These are phyloP conservation scores for Corydoras maculifer DNA, from an alignment of 2,113 vertebrate genomes.

Conservation along the genomic window DNA sequence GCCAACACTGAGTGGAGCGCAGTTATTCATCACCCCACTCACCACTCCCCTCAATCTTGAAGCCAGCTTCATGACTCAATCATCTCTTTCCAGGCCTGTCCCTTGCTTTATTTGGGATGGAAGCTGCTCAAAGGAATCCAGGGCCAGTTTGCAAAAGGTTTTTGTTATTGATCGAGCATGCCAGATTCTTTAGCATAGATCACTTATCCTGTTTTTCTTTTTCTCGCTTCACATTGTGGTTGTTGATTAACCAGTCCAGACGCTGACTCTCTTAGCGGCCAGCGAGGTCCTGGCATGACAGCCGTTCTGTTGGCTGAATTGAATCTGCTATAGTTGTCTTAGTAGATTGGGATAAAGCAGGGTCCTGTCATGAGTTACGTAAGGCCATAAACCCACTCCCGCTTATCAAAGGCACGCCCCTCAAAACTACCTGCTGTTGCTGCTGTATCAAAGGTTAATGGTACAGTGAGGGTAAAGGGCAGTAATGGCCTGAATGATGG, in stretches of 20 bases:
- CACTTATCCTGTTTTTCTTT: slow-evolving; percentile 21
- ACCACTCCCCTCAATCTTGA: slow-evolving; percentile 8
- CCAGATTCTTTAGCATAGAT: slow-evolving; percentile 24
- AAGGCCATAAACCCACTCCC: slow-evolving; percentile 21
- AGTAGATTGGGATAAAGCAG: slow-evolving; percentile 11
- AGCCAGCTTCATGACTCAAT: slow-evolving; percentile 36
- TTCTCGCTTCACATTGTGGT: slow-evolving; percentile 9
- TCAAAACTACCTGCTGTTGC: slow-evolving; percentile 25
- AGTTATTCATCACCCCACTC: slow-evolving; percentile 37
- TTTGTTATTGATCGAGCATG: slow-evolving; percentile 30
- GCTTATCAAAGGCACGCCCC: slow-evolving; percentile 40
- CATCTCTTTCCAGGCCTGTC: slow-evolving; percentile 10
- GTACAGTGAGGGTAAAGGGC: slow-evolving; percentile 31
- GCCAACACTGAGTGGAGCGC: slow-evolving; percentile 36
- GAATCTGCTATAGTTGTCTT: slow-evolving; percentile 2
- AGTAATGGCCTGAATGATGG: slow-evolving; percentile 13
- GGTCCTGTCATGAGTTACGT: slow-evolving; percentile 4
- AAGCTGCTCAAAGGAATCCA: slow-evolving; percentile 11
- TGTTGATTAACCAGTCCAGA: slow-evolving; percentile 33
- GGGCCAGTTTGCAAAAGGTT: slow-evolving; percentile 22
- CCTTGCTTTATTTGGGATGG: slow-evolving; percentile 23
- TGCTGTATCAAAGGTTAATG: slow-evolving; percentile 41
- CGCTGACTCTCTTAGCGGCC: slow-evolving; percentile 6
- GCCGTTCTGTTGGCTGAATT: slow-evolving; percentile 19
- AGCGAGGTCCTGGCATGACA: slow-evolving; percentile 1